Evolutionary conservation across 1,140 invertebrate species (phyloP).

Genomic region (Drosophila jambulina): DNA sequence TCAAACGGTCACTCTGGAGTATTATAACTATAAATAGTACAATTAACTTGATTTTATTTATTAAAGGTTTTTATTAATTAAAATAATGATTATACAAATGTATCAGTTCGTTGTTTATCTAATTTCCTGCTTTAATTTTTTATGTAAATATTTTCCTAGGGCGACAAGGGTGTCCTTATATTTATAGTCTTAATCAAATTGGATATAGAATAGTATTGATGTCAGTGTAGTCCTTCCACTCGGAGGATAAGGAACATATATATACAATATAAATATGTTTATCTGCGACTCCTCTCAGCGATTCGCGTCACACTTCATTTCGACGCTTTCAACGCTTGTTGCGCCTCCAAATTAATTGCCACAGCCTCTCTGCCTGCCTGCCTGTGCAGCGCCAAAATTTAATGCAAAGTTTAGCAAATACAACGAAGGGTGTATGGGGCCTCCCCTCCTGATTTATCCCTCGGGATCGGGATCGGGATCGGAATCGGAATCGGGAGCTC

Average conservation of each 20-base stretch:
- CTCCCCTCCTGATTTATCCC: constrained; percentile 9
- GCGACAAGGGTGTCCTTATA: no score
- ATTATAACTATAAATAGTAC: not conserved
- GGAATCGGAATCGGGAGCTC: constrained; percentile 30
- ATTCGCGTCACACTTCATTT: constrained; percentile 77
- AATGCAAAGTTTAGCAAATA: constrained; percentile 81
- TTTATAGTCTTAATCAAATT: no score
- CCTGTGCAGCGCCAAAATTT: constrained; percentile 72
- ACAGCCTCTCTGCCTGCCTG: constrained; percentile 54
- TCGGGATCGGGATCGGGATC: constrained; percentile 10
- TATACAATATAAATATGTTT: constrained; percentile 1
- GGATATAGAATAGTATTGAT: no score
- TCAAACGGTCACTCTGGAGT: not conserved
- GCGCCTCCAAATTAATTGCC: constrained; percentile 82
- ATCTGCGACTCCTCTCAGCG: constrained; percentile 38
- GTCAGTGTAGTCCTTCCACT: not conserved
- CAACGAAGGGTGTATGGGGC: constrained; percentile 47
- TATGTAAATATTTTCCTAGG: not conserved
- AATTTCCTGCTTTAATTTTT: not conserved
- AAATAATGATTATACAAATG: no score
- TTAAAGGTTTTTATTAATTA: not conserved
- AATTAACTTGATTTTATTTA: not conserved
- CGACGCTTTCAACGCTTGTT: constrained; percentile 78
- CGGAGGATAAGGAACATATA: constrained; percentile 19
- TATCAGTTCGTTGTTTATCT: no score